Conservation (phyloP, 2,797 vertebrate species). For the Silurus lanzhouensis region DNA sequence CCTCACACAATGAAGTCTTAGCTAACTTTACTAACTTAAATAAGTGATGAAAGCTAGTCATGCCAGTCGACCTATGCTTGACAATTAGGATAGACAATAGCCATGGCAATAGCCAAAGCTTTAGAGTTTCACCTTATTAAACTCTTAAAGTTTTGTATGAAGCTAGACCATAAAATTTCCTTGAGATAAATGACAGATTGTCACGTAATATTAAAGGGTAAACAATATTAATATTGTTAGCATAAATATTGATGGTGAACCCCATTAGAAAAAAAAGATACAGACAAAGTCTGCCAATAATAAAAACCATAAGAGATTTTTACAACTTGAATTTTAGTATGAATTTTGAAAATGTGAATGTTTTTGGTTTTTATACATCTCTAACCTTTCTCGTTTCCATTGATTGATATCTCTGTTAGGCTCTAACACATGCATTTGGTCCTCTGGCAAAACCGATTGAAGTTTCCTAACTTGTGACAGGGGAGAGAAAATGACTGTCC, state of each 20-base stretch:
- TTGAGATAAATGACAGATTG: not conserved
- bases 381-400: slow-evolving; percentile 4
- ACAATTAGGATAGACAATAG: not conserved
- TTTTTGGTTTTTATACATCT: not conserved
- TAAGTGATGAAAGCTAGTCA: not conserved
- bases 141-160: not conserved
- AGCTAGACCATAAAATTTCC: not conserved
- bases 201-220: not conserved
- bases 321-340: not conserved
- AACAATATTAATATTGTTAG: slow-evolving; percentile 6
- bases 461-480: slow-evolving; percentile 45
- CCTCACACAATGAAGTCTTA: not conserved
- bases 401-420: slow-evolving; percentile 24
- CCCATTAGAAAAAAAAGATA: not conserved
- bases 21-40: slow-evolving; percentile 1
- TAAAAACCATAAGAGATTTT: slow-evolving; percentile 26
- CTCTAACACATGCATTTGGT: slow-evolving; percentile 37
- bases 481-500: slow-evolving; percentile 65
- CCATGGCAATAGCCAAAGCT: slow-evolving; percentile 2
- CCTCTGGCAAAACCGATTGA: slow-evolving; percentile 27
- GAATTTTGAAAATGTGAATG: not conserved
- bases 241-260: not conserved
- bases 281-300: not conserved
- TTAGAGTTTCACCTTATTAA: not conserved
- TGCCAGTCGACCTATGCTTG: not conserved